A percentile compares a stretch with the other conserved stretches of the same genome.
Conservation (phyloP, 2,797 vertebrate genomes). For the Coregonus suidteri region DNA sequence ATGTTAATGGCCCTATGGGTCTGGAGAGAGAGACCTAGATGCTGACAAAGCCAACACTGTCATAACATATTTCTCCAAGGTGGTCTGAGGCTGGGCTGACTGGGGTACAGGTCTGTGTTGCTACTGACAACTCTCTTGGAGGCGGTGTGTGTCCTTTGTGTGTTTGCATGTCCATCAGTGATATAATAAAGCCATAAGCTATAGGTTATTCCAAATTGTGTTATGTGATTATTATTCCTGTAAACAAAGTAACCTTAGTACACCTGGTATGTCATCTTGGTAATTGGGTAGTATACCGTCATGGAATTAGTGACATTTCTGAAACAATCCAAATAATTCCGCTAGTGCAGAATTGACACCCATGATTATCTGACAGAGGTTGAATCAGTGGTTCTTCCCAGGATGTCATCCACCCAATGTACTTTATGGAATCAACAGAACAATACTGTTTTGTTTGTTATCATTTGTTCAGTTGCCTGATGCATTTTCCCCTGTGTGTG, state of each 20-base stretch:
- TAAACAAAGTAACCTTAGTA: not conserved
- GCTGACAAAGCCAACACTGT: slow-evolving; percentile 48
- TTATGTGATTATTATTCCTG: not conserved
- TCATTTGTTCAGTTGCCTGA: slow-evolving; percentile 12
- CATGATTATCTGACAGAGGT: not conserved
- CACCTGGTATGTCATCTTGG: not conserved
- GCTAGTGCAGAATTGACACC: too few relatives aligned
- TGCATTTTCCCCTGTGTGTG: slow-evolving; percentile 27
- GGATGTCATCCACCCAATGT: not conserved
- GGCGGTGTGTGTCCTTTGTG: not conserved
- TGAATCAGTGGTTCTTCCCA: not conserved
- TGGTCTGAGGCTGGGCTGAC: slow-evolving; percentile 45
- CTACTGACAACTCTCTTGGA: slow-evolving; percentile 11
- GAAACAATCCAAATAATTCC: not conserved
- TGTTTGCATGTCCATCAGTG: not conserved
- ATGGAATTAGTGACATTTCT: not conserved
- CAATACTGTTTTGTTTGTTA: not conserved
- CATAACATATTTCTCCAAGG: slow-evolving; percentile 40
- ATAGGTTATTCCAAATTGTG: not conserved
- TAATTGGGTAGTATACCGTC: not conserved
- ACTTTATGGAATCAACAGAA: not conserved
- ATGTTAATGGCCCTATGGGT: slow-evolving; percentile 32
- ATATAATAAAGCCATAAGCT: not conserved
- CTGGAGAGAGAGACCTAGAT: slow-evolving; percentile 18
- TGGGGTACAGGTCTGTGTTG: slow-evolving; percentile 12